Base-by-base conservation (phyloP, 2,797 vertebrate species). In the Falco novaeseelandiae region DNA sequence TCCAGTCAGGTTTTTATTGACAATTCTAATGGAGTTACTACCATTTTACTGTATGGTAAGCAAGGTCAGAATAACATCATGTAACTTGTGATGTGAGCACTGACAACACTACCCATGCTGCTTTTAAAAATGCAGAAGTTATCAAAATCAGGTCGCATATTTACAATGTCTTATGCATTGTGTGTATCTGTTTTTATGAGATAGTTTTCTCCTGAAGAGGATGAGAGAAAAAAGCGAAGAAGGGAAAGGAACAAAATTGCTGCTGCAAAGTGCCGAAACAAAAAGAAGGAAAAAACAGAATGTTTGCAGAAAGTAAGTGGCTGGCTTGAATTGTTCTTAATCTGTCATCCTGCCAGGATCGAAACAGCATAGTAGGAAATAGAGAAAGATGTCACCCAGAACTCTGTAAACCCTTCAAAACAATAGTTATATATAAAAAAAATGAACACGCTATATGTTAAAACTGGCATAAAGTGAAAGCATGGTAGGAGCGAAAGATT, bases 211-310 rank as follows among this genome's bases (percentile, higher is more conserved):
- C 97, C 97, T 11, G 99, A 99, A 82, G 99, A 99, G 93, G 94
- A 97, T 14, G 99, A 99, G 30, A 98, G 99, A 91, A 99, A 98
- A 97, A 99, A 98, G 89, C 98, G 99, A 93, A 98, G 99, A 93
- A 97, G 99, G 59, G 99, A 99, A 97, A 99, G 99, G 96, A 99
- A 99, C 96, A 99, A 99, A 96, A 98, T 99, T 4, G 99, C 99
- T 36, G 99, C 99, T 0, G 99, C 99, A 27, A 99, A 99, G 95
- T 99, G 99, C 89, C 97, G 99, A 85, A 99, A 99, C 97, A 99
- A 99, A 98, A 99, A 99, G 97, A 99, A 99, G 97, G 99, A 99
- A 95, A 99, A 99, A 98, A 99, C 99, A 0, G 99, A 99, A 83
- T 97, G 97, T 78, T 97, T 99, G 91, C 99, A 99, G 97, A 99